These are phyloP conservation scores for Pachliopta kotzebuea DNA, from an alignment of 2,888 invertebrate species.

Conservation along the genomic window DNA sequence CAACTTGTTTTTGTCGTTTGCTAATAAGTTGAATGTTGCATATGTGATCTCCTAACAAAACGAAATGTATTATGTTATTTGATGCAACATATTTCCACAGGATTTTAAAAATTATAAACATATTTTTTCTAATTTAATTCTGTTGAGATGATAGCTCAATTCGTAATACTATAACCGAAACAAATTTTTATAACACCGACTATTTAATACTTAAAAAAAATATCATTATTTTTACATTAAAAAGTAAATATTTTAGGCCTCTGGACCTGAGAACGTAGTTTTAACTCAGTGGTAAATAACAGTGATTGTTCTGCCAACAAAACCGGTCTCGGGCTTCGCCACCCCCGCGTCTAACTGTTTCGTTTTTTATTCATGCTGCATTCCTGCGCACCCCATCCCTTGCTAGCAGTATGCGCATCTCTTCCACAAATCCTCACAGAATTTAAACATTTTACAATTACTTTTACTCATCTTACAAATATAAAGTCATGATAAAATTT, in stretches of 20 bases:
- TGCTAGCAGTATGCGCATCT: slow-evolving; percentile 29
- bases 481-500: no score
- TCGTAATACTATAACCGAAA: no score
- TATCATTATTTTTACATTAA: no score
- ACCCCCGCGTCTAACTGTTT: slow-evolving; percentile 70
- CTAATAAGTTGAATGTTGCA: neutral
- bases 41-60: neutral
- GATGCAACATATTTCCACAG: no score
- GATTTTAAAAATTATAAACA: no score
- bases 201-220: no score
- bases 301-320: slow-evolving; percentile 44
- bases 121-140: no score
- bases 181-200: no score
- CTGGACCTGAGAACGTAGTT: slow-evolving; percentile 11
- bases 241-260: slow-evolving; percentile 12
- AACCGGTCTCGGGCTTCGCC: slow-evolving; percentile 55
- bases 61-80: no score
- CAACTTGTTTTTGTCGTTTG: neutral
- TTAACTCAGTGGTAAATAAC: slow-evolving; percentile 42
- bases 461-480: no score
- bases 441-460: slow-evolving; percentile 9
- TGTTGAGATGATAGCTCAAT: no score
- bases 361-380: slow-evolving; percentile 66
- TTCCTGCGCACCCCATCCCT: slow-evolving; percentile 71
- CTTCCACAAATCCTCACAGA: slow-evolving; percentile 26